These are phyloP conservation scores for Ctenodactylus gundi DNA, from an alignment of 2,113 vertebrate species.

Conservation along the genomic window DNA sequence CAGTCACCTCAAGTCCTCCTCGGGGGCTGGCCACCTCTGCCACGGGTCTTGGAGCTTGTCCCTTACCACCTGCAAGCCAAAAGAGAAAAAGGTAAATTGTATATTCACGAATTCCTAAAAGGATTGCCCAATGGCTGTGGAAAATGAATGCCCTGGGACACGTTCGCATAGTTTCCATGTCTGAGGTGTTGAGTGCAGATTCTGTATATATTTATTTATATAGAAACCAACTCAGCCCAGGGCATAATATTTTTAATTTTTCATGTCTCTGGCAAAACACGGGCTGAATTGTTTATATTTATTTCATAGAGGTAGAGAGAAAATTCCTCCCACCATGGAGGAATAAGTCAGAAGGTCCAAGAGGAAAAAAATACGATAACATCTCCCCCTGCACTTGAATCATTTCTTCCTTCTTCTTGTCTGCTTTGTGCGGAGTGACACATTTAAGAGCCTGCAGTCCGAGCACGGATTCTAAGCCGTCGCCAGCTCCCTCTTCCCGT, in stretches of 20 bases:
- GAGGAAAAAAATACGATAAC: neutral
- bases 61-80: neutral
- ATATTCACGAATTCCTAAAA: neutral
- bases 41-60: neutral
- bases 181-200: neutral
- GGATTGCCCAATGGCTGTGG: neutral
- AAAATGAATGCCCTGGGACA: neutral
- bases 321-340: neutral
- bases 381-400: neutral
- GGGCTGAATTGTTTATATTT: neutral
- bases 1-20: neutral
- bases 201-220: neutral
- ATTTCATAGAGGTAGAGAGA: neutral
- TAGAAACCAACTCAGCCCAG: neutral
- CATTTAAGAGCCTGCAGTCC: neutral
- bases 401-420: neutral
- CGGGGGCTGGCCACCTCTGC: neutral
- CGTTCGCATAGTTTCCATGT: neutral
- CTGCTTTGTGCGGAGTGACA: neutral
- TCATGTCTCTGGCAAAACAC: neutral
- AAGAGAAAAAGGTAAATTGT: neutral
- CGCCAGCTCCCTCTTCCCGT: neutral
- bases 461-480: neutral
- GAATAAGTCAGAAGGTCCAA: neutral
- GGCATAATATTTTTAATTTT: conserved; percentile 28